These are phyloP conservation scores for Sympetrum striolatum DNA, from an alignment of 2,888 invertebrate species.

Conservation along the genomic window DNA sequence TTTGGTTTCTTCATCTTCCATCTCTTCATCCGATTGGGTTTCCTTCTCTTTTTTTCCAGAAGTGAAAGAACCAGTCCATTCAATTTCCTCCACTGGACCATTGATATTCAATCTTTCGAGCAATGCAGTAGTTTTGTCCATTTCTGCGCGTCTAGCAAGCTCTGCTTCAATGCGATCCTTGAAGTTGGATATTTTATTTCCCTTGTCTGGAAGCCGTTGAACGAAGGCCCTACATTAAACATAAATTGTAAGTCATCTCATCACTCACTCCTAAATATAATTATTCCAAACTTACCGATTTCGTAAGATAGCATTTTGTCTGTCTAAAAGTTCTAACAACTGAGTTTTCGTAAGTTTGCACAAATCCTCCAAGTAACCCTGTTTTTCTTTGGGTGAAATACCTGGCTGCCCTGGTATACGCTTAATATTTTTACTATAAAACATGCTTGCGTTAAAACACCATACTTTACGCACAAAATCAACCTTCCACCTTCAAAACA, in stretches of 20 bases:
- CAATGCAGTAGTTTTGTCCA: conserved; percentile 58
- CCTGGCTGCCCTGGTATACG: conserved; percentile 63
- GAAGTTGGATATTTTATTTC: conserved; percentile 64
- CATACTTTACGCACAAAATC: conserved; percentile 40
- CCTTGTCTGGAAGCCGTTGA: conserved; percentile 66
- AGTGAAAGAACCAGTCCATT: conserved; percentile 7
- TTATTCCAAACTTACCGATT: conserved; percentile 57
- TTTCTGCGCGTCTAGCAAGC: conserved; percentile 62
- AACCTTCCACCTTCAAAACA: background rate
- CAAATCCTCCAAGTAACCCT: conserved; percentile 65
- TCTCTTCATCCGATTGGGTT: background rate
- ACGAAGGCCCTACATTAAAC: conserved; percentile 60
- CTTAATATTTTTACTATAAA: conserved; percentile 52
- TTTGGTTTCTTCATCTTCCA: conserved; percentile 61
- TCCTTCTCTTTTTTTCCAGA: conserved; percentile 53
- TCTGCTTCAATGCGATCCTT: conserved; percentile 61
- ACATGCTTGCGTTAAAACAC: conserved; percentile 48
- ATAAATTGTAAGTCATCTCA: background rate
- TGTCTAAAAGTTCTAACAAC: conserved; percentile 63
- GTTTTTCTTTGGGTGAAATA: conserved; percentile 62
- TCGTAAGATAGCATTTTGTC: conserved; percentile 65
- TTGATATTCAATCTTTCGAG: conserved; percentile 13
- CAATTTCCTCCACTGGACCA: conserved; percentile 16
- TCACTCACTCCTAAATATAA: background rate
- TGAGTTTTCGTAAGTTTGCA: conserved; percentile 61